A percentile compares a stretch with the other conserved stretches of the same genome.
phyloP scores from a whole-genome alignment of 2,888 invertebrate species.

The Nomada lathburiana region DNA sequence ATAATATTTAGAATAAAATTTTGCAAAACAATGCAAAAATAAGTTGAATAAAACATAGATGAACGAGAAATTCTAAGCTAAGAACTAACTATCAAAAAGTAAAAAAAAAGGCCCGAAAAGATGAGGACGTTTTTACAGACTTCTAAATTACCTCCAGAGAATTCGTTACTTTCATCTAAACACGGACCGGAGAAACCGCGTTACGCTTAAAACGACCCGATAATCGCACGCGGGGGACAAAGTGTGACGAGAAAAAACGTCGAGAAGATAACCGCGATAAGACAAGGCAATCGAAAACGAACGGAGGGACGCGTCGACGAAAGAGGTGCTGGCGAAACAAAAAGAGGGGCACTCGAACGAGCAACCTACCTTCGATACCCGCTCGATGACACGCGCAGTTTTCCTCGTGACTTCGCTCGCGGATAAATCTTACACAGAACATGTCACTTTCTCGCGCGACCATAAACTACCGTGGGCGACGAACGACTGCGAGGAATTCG shows the following conservation, averaged over 20 bases:
- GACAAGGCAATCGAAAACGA: constrained; percentile 21
- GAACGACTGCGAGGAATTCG: constrained; percentile 70
- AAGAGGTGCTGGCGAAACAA: not conserved
- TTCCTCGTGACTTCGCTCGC: constrained; percentile 64
- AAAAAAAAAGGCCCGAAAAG: no score
- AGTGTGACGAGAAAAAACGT: no score
- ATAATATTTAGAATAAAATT: no score
- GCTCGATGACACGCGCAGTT: constrained; percentile 59
- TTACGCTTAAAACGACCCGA: no score
- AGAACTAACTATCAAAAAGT: no score
- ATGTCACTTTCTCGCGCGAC: constrained; percentile 64
- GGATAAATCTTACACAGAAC: constrained; percentile 75
- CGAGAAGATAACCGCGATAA: constrained; percentile 8
- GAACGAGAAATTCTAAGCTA: no score
- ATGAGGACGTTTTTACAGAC: no score
- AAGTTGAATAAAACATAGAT: no score
- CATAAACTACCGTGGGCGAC: constrained; percentile 63
- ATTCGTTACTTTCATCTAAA: no score
- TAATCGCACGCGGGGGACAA: not conserved
- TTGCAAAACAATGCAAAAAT: no score
- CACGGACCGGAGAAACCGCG: no score
- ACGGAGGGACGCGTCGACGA: not conserved
- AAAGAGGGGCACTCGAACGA: constrained; percentile 19
- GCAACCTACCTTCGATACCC: constrained; percentile 68
- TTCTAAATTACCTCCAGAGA: no score